These are phyloP conservation scores for Brachyrhaphis roseni DNA, from an alignment of 2,797 vertebrate genomes.

Conservation along the genomic window DNA sequence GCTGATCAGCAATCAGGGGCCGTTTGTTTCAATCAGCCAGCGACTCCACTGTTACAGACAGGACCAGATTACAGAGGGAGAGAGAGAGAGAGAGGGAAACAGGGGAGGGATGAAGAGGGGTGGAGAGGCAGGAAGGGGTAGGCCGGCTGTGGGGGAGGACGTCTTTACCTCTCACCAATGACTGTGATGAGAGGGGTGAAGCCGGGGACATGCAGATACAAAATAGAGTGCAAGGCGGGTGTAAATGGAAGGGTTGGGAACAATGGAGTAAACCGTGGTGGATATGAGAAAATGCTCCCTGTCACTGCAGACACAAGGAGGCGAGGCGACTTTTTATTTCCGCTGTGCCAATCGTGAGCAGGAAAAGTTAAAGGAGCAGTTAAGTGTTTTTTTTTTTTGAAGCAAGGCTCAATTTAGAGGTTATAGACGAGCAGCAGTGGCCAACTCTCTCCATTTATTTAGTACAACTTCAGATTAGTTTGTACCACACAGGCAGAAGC, in stretches of 20 bases:
- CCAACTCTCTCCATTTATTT: neutral
- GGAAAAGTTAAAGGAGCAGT: slow-evolving; percentile 39
- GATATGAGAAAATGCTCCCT: slow-evolving; percentile 57
- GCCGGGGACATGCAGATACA: slow-evolving; percentile 72
- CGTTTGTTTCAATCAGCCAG: slow-evolving; percentile 91
- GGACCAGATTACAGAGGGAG: slow-evolving; percentile 71
- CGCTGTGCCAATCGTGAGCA: slow-evolving; percentile 36
- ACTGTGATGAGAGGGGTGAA: slow-evolving; percentile 72
- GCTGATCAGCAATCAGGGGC: slow-evolving; percentile 92
- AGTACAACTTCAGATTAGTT: neutral
- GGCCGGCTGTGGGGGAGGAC: slow-evolving; percentile 29
- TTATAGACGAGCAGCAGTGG: neutral
- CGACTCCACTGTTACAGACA: slow-evolving; percentile 78
- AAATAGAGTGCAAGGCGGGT: slow-evolving; percentile 52
- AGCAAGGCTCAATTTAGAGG: neutral
- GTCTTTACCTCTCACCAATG: slow-evolving; percentile 64
- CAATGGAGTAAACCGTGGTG: slow-evolving; percentile 55
- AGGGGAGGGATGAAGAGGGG: slow-evolving; percentile 52
- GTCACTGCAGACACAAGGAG: slow-evolving; percentile 60
- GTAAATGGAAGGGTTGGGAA: slow-evolving; percentile 52
- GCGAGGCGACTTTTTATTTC: slow-evolving; percentile 62
- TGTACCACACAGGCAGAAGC: neutral
- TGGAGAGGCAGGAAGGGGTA: slow-evolving; percentile 27
- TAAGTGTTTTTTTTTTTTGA: neutral
- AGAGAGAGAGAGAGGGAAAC: slow-evolving; percentile 38